Conservation (phyloP, 2,113 vertebrate genomes). For the Trinectes maculatus region DNA sequence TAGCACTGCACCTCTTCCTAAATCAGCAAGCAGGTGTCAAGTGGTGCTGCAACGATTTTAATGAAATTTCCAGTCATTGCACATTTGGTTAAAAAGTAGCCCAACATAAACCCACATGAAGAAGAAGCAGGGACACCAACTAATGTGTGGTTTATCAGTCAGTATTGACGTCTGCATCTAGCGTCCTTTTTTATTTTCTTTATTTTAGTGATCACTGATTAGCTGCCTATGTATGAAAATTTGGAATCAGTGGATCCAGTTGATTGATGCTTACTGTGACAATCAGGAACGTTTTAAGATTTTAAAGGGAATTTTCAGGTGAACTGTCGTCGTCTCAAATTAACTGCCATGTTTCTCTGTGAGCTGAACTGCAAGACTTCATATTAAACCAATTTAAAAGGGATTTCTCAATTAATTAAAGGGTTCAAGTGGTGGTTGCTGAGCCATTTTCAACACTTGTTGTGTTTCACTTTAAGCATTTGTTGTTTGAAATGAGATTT, state of each 20-base stretch:
- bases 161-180: not conserved
- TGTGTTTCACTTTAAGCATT: not conserved
- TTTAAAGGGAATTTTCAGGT: conserved; percentile 35
- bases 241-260: not conserved
- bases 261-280: not conserved
- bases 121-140: not conserved
- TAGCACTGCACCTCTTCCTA: not conserved
- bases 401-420: conserved; percentile 34
- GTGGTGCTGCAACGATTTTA: too few species aligned
- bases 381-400: not conserved
- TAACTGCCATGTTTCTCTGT: conserved; percentile 15
- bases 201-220: not conserved
- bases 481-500: conserved; percentile 1
- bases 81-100: too few species aligned
- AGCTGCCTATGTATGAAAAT: not conserved
- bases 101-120: too few species aligned
- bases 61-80: too few species aligned
- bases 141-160: not conserved
- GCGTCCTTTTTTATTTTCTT: not conserved
- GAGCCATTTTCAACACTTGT: not conserved
- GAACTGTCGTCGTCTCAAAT: conserved; percentile 13
- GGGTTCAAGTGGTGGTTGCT: conserved; percentile 17
- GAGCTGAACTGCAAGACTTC: not conserved
- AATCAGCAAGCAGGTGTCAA: not conserved
- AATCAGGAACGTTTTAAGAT: not conserved